Conservation (phyloP, 2,113 vertebrate genomes). For the Marmota flaviventris region DNA sequence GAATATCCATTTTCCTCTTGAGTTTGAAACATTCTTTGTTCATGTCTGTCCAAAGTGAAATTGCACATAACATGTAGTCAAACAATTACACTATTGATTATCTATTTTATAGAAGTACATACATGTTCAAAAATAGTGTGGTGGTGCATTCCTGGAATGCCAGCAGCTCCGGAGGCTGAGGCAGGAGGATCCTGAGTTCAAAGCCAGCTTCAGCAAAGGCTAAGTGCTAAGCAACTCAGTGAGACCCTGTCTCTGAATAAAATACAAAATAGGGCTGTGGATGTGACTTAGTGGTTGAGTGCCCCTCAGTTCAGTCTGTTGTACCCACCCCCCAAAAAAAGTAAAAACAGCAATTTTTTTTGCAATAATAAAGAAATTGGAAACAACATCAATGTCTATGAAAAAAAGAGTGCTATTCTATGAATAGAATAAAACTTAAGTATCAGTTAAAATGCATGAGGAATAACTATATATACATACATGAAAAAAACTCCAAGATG, state of each 20-base stretch:
- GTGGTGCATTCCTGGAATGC: no score
- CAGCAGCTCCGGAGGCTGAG: no score
- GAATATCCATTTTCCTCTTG: background rate
- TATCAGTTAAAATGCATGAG: background rate
- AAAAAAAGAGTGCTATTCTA: background rate
- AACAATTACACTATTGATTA: background rate
- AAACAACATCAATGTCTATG: background rate
- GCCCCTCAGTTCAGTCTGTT: no score
- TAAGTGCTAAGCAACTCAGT: no score
- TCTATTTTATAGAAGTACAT: background rate
- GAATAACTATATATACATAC: background rate
- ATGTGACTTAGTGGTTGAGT: no score
- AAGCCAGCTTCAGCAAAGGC: no score
- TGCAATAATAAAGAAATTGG: background rate
- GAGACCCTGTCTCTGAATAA: no score
- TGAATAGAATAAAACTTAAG: background rate
- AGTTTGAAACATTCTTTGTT: background rate
- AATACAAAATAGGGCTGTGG: no score
- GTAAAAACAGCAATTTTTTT: background rate
- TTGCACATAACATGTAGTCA: background rate
- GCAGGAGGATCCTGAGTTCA: no score
- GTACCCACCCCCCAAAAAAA: no score
- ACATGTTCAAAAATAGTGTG: background rate
- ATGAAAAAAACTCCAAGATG: background rate
- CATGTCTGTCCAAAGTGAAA: background rate